Evolutionary conservation across 2,113 vertebrate species (phyloP).

Genomic region (Cyprinus carpio): DNA sequence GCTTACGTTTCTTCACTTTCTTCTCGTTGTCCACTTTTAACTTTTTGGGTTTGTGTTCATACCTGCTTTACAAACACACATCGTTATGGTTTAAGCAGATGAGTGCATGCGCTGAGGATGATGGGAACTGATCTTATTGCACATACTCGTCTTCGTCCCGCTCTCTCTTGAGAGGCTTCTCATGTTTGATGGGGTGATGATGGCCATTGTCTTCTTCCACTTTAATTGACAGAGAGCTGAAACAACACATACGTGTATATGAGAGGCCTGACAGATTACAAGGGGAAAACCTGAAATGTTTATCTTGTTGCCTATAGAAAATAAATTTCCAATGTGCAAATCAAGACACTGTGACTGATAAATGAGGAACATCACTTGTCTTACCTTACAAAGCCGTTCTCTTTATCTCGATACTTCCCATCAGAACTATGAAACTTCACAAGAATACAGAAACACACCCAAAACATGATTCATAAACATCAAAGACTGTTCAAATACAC

Average conservation of each 20-base stretch:
- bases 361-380: neutral
- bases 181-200: slow-evolving; percentile 80
- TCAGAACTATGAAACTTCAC: slow-evolving; percentile 79
- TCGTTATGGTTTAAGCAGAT: neutral
- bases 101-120: neutral
- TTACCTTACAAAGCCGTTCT: slow-evolving; percentile 94
- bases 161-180: slow-evolving; percentile 85
- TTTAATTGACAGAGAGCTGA: slow-evolving; percentile 85
- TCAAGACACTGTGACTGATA: neutral
- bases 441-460: neutral
- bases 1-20: slow-evolving; percentile 91
- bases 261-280: too few relatives aligned
- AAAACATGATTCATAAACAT: neutral
- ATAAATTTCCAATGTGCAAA: neutral
- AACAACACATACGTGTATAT: too few relatives aligned
- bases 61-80: slow-evolving; percentile 70
- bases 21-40: slow-evolving; percentile 91
- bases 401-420: slow-evolving; percentile 87
- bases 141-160: slow-evolving; percentile 88
- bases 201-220: slow-evolving; percentile 88
- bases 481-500: neutral
- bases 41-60: slow-evolving; percentile 91
- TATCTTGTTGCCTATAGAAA: neutral
- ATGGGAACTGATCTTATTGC: neutral
- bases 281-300: neutral